Evolutionary conservation across 2,113 vertebrate species (phyloP).

Genomic region (Lepisosteus oculatus): DNA sequence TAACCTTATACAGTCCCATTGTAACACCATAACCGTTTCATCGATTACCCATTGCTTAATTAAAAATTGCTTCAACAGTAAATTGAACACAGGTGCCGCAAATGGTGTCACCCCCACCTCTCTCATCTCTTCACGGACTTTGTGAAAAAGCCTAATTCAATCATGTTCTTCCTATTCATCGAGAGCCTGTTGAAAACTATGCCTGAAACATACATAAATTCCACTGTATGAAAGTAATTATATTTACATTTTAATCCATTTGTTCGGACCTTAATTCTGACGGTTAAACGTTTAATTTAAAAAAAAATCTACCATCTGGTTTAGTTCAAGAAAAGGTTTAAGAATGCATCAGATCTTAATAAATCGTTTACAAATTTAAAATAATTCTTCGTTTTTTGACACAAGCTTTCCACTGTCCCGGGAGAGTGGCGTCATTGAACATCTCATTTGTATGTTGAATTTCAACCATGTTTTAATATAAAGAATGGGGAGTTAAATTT

Average conservation of each 20-base stretch:
- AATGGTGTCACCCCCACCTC: neutral
- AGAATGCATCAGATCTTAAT: constrained; percentile 3
- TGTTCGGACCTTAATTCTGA: constrained; percentile 22
- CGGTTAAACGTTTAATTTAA: constrained; percentile 46
- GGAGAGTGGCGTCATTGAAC: too few species aligned
- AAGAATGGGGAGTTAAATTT: too few species aligned
- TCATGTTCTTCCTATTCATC: constrained; percentile 25
- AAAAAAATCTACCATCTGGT: neutral
- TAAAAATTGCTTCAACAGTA: constrained; percentile 51
- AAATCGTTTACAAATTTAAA: neutral
- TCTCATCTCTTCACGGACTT: constrained; percentile 11
- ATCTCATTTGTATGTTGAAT: too few species aligned
- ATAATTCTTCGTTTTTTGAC: constrained; percentile 1
- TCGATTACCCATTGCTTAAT: constrained; percentile 67
- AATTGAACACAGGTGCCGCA: constrained; percentile 19
- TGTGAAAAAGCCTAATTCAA: constrained; percentile 34
- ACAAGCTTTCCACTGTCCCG: neutral
- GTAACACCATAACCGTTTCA: constrained; percentile 52
- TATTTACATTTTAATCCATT: constrained; percentile 8
- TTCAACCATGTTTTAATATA: too few species aligned
- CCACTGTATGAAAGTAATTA: constrained; percentile 35
- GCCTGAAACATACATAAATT: constrained; percentile 34
- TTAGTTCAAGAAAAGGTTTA: constrained; percentile 19
- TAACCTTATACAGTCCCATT: constrained; percentile 35
- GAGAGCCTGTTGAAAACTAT: constrained; percentile 38